A percentile compares a stretch with the other conserved stretches of the same genome.
These are phyloP conservation scores for Erythrocercus mccallii DNA, from an alignment of 2,113 vertebrate species.

Conservation along the genomic window DNA sequence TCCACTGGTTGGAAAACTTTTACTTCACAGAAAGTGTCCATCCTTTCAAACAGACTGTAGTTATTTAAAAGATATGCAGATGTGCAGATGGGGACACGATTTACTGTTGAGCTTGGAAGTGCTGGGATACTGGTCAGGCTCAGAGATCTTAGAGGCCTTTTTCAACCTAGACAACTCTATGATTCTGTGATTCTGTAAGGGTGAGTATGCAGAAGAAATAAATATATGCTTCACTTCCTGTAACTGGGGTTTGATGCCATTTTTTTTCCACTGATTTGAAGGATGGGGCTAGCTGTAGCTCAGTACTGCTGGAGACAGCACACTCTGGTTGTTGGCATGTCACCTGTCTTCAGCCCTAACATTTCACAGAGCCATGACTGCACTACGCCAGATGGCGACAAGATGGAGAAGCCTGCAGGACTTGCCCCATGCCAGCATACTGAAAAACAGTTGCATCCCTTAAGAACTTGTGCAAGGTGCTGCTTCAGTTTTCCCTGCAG, in stretches of 20 bases:
- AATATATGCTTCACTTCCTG: not conserved
- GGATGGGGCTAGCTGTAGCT: not conserved
- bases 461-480: not conserved
- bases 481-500: not conserved
- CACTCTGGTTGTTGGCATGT: not conserved
- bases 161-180: not conserved
- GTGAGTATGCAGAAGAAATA: not conserved
- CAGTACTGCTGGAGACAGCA: not conserved
- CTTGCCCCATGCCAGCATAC: not conserved
- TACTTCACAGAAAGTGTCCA: not conserved
- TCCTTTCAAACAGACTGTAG: not conserved
- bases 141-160: not conserved
- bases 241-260: not conserved
- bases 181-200: not conserved
- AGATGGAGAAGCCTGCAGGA: not conserved
- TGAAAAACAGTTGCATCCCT: not conserved
- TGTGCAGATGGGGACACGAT: not conserved
- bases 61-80: not conserved
- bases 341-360: not conserved
- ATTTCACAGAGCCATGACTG: too few species aligned
- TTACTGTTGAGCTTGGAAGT: not conserved
- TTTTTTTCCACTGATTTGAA: not conserved
- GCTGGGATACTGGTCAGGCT: not conserved
- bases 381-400: not conserved
- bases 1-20: not conserved